Conservation (phyloP, 2,888 invertebrate species). For the Oligia strigilis region DNA sequence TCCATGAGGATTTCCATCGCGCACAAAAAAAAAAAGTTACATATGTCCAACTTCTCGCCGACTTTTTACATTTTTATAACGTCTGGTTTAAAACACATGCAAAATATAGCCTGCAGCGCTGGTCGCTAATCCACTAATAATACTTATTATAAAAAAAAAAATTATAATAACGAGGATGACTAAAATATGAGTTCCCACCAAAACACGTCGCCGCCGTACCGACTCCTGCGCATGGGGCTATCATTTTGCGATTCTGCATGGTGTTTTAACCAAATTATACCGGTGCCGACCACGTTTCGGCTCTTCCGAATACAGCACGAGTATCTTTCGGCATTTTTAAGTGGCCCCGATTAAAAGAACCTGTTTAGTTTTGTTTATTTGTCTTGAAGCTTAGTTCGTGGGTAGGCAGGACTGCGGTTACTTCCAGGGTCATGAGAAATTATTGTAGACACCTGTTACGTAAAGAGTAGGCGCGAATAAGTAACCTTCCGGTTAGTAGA, state of each 20-base stretch:
- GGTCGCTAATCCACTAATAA: constrained; percentile 36
- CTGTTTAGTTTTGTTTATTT: constrained; percentile 57
- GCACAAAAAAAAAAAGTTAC: too few relatives aligned
- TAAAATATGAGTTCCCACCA: constrained; percentile 51
- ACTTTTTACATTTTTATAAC: background rate
- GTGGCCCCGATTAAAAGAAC: constrained; percentile 48
- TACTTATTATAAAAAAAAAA: constrained; percentile 19
- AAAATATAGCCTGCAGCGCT: background rate
- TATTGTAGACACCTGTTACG: background rate
- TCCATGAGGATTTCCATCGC: too few relatives aligned
- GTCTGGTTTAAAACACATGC: background rate
- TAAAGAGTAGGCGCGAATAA: too few relatives aligned
- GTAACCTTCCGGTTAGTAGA: background rate
- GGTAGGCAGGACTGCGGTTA: background rate
- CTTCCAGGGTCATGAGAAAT: background rate
- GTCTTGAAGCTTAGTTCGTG: constrained; percentile 17
- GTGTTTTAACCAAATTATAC: constrained; percentile 64
- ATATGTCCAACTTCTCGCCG: background rate
- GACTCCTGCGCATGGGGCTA: constrained; percentile 52
- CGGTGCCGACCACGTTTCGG: constrained; percentile 49
- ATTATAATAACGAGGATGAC: constrained; percentile 44
- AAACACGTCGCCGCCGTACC: constrained; percentile 52
- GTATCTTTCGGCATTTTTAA: constrained; percentile 49
- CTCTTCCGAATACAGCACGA: constrained; percentile 54
- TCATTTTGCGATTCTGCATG: constrained; percentile 67